Base-by-base conservation (phyloP, 2,797 vertebrate species). In the Catamblyrhynchus diadema region DNA sequence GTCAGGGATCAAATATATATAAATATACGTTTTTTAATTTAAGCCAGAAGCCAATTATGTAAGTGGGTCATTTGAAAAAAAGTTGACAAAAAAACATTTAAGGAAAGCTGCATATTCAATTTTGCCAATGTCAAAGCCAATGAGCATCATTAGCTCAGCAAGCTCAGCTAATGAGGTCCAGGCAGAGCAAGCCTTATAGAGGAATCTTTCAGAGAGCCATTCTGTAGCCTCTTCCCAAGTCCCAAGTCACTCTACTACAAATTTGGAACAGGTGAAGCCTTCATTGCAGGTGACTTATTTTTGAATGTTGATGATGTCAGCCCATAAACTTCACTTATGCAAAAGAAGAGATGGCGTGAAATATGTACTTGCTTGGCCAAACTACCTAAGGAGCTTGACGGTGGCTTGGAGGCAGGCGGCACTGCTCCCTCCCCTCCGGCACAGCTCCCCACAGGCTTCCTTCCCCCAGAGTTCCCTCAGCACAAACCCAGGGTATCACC, bases 111-210 rank as follows among this genome's bases (percentile, higher is more conserved):
- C 9, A 37, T 92, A 93, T 97, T 93, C 73, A 84, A 70, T 95
- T 97, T 95, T 96, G 95, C 90, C 81, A 81, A 17, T 6, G 95
- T 96, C 96, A 98, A 95, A 97, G 93, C 89, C 95, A 96, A 97
- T 87, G 72, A 95, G 77, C 92, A 72, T 90, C 93, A 73, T 56
- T 35, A 70, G 92, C 41, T 85, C 2, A 2, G 74, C 42, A 92
- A 93, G 71, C n/a, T 71, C 56, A 35, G 86, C 54, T 96, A 97
- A 97, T 33, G 80, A 96, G 90, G 84, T 60, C 23, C 50, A 53
- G 82, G 70, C 83, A 92, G 83, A 94, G 44, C 25, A 75, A 60
- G 41, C 22, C 33, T 33, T 88, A 79, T 8, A 70, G 35, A 82
- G n/a, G 23, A 90, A 93, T 56, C 53, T 81, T 91, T 93, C 74